Conservation (phyloP, 2,797 vertebrate species). For the Lagodon rhomboides region DNA sequence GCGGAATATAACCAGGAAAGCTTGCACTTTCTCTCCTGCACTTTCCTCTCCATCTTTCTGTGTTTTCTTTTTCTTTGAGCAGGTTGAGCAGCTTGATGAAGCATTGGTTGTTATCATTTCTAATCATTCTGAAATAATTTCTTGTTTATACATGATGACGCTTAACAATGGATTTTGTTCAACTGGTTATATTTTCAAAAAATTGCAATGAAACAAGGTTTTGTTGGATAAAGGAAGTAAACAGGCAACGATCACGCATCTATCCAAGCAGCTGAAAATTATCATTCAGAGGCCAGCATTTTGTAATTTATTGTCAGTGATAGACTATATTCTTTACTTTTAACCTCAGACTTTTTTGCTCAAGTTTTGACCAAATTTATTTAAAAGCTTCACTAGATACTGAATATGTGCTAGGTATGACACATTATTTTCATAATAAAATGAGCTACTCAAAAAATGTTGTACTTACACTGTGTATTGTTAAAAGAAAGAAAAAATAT, state of each 20-base stretch:
- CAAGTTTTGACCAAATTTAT: not conserved
- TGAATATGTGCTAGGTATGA: too few relatives aligned
- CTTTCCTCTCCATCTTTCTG: slow-evolving; percentile 85
- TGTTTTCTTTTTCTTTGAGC: slow-evolving; percentile 88
- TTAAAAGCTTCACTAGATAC: not conserved
- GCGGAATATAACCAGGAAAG: slow-evolving; percentile 58
- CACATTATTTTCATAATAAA: too few relatives aligned
- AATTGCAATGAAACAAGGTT: not conserved
- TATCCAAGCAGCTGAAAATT: not conserved
- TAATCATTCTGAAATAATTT: not conserved
- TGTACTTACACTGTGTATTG: too few relatives aligned
- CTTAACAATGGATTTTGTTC: not conserved
- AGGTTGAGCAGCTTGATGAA: slow-evolving; percentile 71
- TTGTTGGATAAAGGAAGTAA: not conserved
- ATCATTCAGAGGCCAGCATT: not conserved
- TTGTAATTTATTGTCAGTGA: not conserved
- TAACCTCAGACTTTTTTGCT: not conserved
- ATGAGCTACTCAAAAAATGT: too few relatives aligned
- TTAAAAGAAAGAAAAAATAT: too few relatives aligned
- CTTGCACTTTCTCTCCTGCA: slow-evolving; percentile 80
- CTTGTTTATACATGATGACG: not conserved
- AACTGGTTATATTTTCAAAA: not conserved
- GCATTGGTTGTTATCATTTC: not conserved
- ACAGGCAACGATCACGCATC: not conserved
- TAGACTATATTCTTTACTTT: not conserved